phyloP scores from a whole-genome alignment of 2,113 vertebrate genomes.

The Osmerus mordax region DNA sequence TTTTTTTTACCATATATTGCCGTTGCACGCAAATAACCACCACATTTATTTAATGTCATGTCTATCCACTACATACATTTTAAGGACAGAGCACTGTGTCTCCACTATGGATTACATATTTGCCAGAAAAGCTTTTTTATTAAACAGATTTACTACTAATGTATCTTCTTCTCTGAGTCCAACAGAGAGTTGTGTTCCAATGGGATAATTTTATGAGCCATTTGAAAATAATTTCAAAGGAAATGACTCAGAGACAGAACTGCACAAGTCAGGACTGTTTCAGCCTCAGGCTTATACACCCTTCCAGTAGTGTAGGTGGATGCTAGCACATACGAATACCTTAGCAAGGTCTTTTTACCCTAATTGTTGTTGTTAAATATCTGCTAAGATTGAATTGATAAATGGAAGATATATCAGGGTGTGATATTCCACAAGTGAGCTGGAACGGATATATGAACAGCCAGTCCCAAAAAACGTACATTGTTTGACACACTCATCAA shows the following conservation, averaged over 20 bases:
- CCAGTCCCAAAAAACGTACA: conserved; percentile 57
- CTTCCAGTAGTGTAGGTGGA: background rate
- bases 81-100: no score
- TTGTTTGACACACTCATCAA: conserved; percentile 36
- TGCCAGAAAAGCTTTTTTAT: no score
- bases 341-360: conserved; percentile 21
- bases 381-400: conserved; percentile 54
- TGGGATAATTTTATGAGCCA: conserved; percentile 15
- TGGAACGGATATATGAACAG: conserved; percentile 63
- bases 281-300: background rate
- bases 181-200: conserved; percentile 4
- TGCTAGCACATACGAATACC: conserved; percentile 29
- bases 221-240: conserved; percentile 26
- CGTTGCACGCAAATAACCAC: no score
- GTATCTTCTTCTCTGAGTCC: background rate
- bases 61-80: no score
- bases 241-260: conserved; percentile 27
- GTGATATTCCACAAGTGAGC: conserved; percentile 53
- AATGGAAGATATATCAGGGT: conserved; percentile 55
- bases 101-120: no score
- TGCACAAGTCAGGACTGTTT: conserved; percentile 10
- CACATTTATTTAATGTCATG: no score
- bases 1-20: no score
- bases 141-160: no score
- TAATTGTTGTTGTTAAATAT: conserved; percentile 49